Evolutionary conservation across 2,888 invertebrate genomes (phyloP).

Genomic region (Ditula angustiorana): DNA sequence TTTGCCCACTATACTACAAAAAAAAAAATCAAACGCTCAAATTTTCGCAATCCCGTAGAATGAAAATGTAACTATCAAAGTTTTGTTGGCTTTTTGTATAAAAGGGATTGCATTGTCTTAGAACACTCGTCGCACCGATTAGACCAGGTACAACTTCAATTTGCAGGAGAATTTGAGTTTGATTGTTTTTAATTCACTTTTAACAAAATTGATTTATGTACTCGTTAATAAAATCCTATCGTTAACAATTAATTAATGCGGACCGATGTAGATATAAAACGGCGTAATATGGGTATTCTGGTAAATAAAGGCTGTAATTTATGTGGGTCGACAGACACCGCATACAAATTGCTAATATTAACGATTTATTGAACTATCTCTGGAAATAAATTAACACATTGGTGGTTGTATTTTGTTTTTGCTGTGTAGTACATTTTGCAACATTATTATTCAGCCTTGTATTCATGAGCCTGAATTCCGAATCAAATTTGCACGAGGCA

Average conservation of each 20-base stretch:
- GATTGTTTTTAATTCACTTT: background rate
- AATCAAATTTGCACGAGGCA: background rate
- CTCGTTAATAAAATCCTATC: slow-evolving; percentile 20
- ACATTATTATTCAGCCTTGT: background rate
- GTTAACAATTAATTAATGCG: slow-evolving; percentile 27
- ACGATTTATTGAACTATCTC: slow-evolving; percentile 41
- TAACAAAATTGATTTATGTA: slow-evolving; percentile 6
- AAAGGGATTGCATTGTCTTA: too few species aligned
- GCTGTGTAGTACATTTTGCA: slow-evolving; percentile 7
- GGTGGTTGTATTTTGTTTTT: slow-evolving; percentile 16
- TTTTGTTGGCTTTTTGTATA: too few species aligned
- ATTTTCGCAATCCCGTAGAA: too few species aligned
- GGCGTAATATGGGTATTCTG: slow-evolving; percentile 23
- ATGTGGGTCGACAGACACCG: slow-evolving; percentile 25
- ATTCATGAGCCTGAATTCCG: background rate
- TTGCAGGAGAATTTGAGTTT: background rate
- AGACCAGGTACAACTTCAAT: too few species aligned
- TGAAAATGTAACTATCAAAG: too few species aligned
- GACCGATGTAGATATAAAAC: slow-evolving; percentile 17
- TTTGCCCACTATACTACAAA: too few species aligned
- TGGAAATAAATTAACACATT: slow-evolving; percentile 39
- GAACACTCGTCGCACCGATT: too few species aligned
- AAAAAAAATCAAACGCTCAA: too few species aligned
- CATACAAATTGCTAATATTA: slow-evolving; percentile 42
- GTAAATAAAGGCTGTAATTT: slow-evolving; percentile 38